Base-by-base conservation (phyloP, 2,888 invertebrate genomes). In the Raillietiella orientalis region DNA sequence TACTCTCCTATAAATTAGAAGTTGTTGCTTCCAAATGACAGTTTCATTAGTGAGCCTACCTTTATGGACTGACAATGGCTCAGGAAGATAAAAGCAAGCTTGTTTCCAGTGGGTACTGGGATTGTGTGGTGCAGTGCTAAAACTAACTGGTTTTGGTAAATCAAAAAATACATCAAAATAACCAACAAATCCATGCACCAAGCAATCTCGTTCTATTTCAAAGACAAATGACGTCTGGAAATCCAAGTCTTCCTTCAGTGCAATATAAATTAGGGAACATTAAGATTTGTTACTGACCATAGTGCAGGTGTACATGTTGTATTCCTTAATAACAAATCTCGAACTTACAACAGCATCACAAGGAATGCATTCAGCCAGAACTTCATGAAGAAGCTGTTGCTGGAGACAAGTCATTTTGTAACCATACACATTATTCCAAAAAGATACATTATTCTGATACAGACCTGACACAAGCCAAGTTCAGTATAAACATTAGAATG, bases 371-470 rank as follows among this genome's bases (percentile, higher is more conserved):
- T 64, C 62, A 21, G 74, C 58, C 10, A 58, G 53, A 1, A 69
- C 65, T 41, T 84, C 82, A 37, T 60, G 55, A 1, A 79, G 50
- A 1, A 74, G 74, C 41, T 74, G 69, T 2, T 59, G 56, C 40
- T 70, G 70, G 65, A 90, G 66, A 36, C 70, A 72, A 31, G 63
- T 65, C 87, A 90, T 90, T 48, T 71, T 67, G 38, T 71, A 79
- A 1, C 79, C 82, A 38, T 84, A 84, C 0, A 90, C 84, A 46
- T 84, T 58, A 11, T 74, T 65, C 87, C 87, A 90, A 44, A 69
- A 84, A 23, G 59, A 58, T 3, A 87, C 62, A 28, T 64, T 53
- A 34, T 60, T 62, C 19, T 59, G 53, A 38, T 74, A 66, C 9
- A 65, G 56, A 5, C 59, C 62, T 47, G 49, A 13, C 41, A 53